Conservation (phyloP, 2,888 invertebrate species). For the Belgica antarctica region DNA sequence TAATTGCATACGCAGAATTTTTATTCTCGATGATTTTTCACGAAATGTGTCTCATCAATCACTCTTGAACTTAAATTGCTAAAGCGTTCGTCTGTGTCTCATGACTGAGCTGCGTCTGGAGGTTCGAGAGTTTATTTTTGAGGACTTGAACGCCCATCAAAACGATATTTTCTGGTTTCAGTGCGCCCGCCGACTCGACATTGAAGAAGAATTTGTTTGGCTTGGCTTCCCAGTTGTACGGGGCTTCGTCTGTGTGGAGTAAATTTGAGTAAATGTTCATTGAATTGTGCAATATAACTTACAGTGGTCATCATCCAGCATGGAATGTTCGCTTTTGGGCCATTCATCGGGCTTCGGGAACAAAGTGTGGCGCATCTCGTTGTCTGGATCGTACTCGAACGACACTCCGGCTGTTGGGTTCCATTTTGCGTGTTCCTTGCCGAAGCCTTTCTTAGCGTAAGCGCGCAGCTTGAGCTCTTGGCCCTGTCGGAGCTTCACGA, state of each 20-base stretch:
- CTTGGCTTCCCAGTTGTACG: slow-evolving; percentile 90
- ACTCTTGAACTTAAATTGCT: too few relatives aligned
- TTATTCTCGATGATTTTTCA: too few relatives aligned
- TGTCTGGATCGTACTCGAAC: slow-evolving; percentile 99
- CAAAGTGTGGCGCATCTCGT: slow-evolving; percentile 91
- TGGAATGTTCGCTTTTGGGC: slow-evolving; percentile 97
- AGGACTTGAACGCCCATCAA: slow-evolving; percentile 89
- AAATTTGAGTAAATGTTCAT: slow-evolving; percentile 20
- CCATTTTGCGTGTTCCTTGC: slow-evolving; percentile 99
- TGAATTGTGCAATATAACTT: slow-evolving; percentile 49
- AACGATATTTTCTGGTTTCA: slow-evolving; percentile 96
- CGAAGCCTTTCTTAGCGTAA: slow-evolving; percentile 85
- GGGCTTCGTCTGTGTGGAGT: slow-evolving; percentile 70
- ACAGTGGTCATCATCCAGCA: slow-evolving; percentile 87
- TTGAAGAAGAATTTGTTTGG: slow-evolving; percentile 97
- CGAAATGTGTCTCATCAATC: too few relatives aligned
- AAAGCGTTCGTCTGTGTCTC: slow-evolving; percentile 82
- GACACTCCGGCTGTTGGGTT: slow-evolving; percentile 98
- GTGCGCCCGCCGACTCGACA: slow-evolving; percentile 91
- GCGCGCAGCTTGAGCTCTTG: slow-evolving; percentile 93
- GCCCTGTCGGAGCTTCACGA: slow-evolving; percentile 72
- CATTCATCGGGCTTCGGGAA: slow-evolving; percentile 97
- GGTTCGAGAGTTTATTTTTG: slow-evolving; percentile 92
- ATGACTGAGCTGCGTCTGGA: slow-evolving; percentile 88
- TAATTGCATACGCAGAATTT: too few relatives aligned